A percentile compares a stretch with the other conserved stretches of the same genome.
These are phyloP conservation scores for Salvelinus alpinus DNA, from an alignment of 2,113 vertebrate species.

Conservation along the genomic window DNA sequence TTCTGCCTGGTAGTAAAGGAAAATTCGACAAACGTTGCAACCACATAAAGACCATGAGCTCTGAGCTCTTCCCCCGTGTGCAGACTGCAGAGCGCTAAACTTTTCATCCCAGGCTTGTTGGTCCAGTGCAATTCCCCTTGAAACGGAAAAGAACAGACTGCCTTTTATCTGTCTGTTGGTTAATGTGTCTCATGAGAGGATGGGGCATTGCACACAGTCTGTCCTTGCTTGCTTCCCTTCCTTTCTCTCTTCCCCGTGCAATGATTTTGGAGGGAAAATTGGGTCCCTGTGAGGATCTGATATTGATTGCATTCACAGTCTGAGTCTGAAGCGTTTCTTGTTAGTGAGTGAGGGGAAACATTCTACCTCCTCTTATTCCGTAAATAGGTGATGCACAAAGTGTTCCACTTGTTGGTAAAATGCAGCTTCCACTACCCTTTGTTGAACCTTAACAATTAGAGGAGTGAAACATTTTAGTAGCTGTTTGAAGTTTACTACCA, in stretches of 20 bases:
- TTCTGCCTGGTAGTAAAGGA: constrained; percentile 33
- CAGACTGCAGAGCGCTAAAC: too few relatives aligned
- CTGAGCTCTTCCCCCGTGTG: neutral
- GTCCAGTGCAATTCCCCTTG: constrained; percentile 37
- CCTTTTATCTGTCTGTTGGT: constrained; percentile 51
- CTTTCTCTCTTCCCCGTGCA: neutral
- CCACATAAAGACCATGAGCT: constrained; percentile 26
- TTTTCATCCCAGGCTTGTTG: constrained; percentile 27
- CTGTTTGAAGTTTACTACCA: neutral
- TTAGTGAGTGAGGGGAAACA: neutral
- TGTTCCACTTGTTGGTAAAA: neutral
- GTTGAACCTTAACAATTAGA: neutral
- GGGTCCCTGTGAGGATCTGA: neutral
- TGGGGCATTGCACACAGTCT: constrained; percentile 29
- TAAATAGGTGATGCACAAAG: neutral
- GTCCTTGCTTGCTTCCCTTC: constrained; percentile 17
- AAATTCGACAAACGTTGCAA: constrained; percentile 27
- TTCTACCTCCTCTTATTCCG: neutral
- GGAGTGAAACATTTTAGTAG: neutral
- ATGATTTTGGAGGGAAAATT: neutral
- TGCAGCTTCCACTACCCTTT: neutral
- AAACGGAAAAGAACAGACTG: constrained; percentile 56
- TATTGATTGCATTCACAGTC: constrained; percentile 5
- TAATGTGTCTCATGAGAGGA: constrained; percentile 55
- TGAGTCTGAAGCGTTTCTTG: neutral